Evolutionary conservation across 2,888 invertebrate genomes (phyloP).

Genomic region (Ophonus ardosiacus): DNA sequence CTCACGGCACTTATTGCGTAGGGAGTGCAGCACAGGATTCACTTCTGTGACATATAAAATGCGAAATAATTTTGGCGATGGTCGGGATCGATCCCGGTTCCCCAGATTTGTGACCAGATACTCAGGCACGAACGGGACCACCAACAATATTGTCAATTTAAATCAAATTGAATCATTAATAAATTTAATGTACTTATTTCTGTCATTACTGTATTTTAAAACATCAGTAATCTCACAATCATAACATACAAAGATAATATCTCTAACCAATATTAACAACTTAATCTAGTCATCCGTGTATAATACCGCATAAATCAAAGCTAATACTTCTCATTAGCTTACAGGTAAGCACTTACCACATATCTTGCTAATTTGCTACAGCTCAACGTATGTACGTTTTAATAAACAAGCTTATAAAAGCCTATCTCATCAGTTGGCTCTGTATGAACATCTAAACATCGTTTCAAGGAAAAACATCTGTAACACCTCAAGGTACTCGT

Average conservation of each 20-base stretch:
- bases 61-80: too few relatives aligned
- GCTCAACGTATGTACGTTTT: background rate
- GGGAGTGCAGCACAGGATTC: too few relatives aligned
- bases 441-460: slow-evolving; percentile 3
- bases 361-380: background rate
- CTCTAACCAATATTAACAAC: background rate
- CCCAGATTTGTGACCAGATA: too few relatives aligned
- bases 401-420: slow-evolving; percentile 16
- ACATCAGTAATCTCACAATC: background rate
- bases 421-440: background rate
- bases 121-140: too few relatives aligned
- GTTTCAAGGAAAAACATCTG: background rate
- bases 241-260: background rate
- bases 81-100: too few relatives aligned
- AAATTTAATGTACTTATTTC: too few relatives aligned
- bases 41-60: too few relatives aligned
- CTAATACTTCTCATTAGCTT: slow-evolving; percentile 28
- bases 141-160: too few relatives aligned
- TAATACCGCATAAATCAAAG: background rate
- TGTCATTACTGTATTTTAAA: too few relatives aligned
- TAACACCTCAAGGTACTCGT: slow-evolving; percentile 1
- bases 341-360: background rate
- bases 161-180: too few relatives aligned
- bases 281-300: background rate
- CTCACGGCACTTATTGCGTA: too few relatives aligned